A percentile compares a stretch with the other conserved stretches of the same genome.
phyloP scores from a whole-genome alignment of 2,888 invertebrate species.

The Caenorhabditis sp. region DNA sequence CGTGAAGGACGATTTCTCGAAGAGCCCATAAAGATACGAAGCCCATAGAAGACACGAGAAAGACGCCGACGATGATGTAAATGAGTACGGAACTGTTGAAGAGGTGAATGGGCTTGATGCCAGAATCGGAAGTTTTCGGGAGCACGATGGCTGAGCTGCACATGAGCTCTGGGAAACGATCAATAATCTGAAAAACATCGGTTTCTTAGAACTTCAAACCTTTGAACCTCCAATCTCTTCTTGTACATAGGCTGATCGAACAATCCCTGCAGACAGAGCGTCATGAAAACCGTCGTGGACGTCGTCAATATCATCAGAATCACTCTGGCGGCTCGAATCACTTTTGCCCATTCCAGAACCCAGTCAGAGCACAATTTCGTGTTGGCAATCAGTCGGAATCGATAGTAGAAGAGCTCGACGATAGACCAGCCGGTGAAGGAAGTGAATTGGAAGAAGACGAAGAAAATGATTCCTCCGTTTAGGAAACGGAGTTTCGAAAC shows the following conservation, averaged over 20 bases:
- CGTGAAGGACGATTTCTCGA: conserved; percentile 19
- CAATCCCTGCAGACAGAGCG: conserved; percentile 15
- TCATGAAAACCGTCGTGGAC: not conserved
- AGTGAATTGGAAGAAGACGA: conserved; percentile 31
- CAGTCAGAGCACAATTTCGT: conserved; percentile 10
- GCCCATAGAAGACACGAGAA: conserved; percentile 8
- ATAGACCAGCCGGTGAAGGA: conserved; percentile 30
- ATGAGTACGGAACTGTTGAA: conserved; percentile 28
- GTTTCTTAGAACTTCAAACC: too few species aligned
- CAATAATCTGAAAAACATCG: too few species aligned
- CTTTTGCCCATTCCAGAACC: conserved; percentile 9
- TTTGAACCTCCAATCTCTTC: conserved; percentile 31
- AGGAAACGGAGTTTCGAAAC: conserved; percentile 12
- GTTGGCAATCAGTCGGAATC: conserved; percentile 30
- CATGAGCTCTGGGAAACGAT: conserved; percentile 38
- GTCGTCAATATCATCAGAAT: conserved; percentile 1
- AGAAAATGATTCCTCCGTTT: conserved; percentile 33
- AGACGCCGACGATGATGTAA: conserved; percentile 10
- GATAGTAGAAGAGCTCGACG: conserved; percentile 40
- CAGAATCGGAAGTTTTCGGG: conserved; percentile 1
- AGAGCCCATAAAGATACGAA: conserved; percentile 13
- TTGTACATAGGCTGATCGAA: conserved; percentile 41
- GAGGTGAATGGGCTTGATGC: conserved; percentile 40
- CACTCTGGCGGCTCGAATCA: not conserved
- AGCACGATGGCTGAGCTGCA: conserved; percentile 30